Conservation (phyloP, 2,888 invertebrate species). For the Diarsia mendica region DNA sequence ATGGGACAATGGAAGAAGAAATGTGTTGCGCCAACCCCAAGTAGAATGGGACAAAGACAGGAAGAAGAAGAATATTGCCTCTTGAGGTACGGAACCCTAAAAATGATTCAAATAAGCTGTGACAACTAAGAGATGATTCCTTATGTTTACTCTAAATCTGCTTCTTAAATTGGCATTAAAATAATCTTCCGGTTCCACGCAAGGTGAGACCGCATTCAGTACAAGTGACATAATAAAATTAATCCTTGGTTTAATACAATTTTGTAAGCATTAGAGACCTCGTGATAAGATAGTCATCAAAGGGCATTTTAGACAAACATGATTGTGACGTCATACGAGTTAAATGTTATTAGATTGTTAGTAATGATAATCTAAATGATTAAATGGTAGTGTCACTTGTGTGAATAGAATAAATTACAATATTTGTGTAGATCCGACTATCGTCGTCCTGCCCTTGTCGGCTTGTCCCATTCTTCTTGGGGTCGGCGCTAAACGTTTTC, state of each 20-base stretch:
- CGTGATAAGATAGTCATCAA: constrained; percentile 71
- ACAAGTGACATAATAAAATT: constrained; percentile 62
- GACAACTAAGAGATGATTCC: too few species aligned
- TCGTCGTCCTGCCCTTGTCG: too few species aligned
- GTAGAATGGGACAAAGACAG: too few species aligned
- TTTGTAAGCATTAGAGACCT: constrained; percentile 70
- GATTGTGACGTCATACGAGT: constrained; percentile 71
- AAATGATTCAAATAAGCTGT: too few species aligned
- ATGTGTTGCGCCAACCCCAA: too few species aligned
- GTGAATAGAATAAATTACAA: background rate
- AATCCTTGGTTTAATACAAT: constrained; percentile 64
- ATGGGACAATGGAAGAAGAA: too few species aligned
- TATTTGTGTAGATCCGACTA: too few species aligned
- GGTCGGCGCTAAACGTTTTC: too few species aligned
- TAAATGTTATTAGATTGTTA: constrained; percentile 19
- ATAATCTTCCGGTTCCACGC: constrained; percentile 31
- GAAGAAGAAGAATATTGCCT: too few species aligned
- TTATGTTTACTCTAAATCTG: constrained; percentile 15
- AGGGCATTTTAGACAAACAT: constrained; percentile 75
- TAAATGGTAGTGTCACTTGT: background rate
- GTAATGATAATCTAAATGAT: constrained; percentile 20
- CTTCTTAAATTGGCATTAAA: constrained; percentile 5
- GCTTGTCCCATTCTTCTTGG: too few species aligned
- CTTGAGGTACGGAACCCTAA: too few species aligned
- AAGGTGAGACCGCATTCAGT: constrained; percentile 53